A percentile compares a stretch with the other conserved stretches of the same genome.
Evolutionary conservation across 2,113 vertebrate species (phyloP).

Genomic region (Burhinus oedicnemus): DNA sequence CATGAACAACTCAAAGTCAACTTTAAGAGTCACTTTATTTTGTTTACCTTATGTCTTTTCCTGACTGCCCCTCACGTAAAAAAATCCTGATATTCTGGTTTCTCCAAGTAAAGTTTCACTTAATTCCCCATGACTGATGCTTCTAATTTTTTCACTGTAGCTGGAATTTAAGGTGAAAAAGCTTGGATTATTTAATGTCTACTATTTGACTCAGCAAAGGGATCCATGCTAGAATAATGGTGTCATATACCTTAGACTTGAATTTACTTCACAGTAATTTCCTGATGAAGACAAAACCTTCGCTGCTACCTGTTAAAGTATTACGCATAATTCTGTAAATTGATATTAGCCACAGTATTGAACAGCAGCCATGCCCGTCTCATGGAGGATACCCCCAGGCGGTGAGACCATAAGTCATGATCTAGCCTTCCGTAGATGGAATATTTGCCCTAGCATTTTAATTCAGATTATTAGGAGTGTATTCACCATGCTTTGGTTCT

Average conservation of each 20-base stretch:
- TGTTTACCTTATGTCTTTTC: background rate
- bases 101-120: background rate
- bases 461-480: background rate
- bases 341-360: background rate
- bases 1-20: background rate
- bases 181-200: background rate
- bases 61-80: background rate
- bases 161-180: background rate
- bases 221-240: background rate
- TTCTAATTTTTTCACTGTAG: background rate
- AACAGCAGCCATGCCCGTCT: background rate
- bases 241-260: background rate
- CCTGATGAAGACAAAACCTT: background rate
- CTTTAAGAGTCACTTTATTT: background rate
- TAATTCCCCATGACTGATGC: background rate
- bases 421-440: background rate
- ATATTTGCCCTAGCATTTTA: background rate
- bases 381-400: background rate
- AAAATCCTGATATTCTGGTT: background rate
- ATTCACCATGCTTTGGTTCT: background rate
- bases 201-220: background rate
- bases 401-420: background rate
- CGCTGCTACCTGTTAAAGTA: background rate
- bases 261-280: background rate
- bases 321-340: background rate